phyloP scores from a whole-genome alignment of 2,888 invertebrate genomes.

The Stenoptilia bipunctidactyla region DNA sequence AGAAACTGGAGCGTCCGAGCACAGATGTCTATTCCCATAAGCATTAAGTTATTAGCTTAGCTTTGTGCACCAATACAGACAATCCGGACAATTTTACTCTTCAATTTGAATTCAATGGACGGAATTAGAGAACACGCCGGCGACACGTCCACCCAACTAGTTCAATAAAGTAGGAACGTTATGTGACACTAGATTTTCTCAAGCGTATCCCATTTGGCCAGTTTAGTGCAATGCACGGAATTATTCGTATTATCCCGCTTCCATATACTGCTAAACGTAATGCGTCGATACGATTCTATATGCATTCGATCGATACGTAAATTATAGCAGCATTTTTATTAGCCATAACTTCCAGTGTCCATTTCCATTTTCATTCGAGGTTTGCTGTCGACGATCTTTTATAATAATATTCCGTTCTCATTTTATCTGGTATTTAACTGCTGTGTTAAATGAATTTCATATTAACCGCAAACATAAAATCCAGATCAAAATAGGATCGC shows the following conservation, averaged over 20 bases:
- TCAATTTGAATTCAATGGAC: constrained; percentile 66
- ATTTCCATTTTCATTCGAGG: not conserved
- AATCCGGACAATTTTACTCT: constrained; percentile 50
- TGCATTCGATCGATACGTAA: not conserved
- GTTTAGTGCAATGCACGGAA: constrained; percentile 18
- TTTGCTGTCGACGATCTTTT: not conserved
- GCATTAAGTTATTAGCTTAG: constrained; percentile 66
- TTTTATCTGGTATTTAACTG: not conserved
- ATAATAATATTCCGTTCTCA: not conserved
- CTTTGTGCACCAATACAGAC: constrained; percentile 44
- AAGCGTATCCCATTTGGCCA: constrained; percentile 23
- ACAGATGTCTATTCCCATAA: constrained; percentile 54
- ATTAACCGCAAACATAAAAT: not conserved
- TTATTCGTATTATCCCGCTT: not conserved
- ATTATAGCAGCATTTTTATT: not conserved
- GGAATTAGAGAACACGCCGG: constrained; percentile 49
- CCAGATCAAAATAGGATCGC: not conserved
- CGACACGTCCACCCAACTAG: constrained; percentile 32
- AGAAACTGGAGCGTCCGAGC: constrained; percentile 1
- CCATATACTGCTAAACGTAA: not conserved
- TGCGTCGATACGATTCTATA: not conserved
- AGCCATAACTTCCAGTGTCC: not conserved
- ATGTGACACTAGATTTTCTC: constrained; percentile 38
- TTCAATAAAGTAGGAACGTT: constrained; percentile 43
- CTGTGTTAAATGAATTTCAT: not conserved